Evolutionary conservation across 1,140 invertebrate genomes (phyloP).

Genomic region (Penaeus indicus): DNA sequence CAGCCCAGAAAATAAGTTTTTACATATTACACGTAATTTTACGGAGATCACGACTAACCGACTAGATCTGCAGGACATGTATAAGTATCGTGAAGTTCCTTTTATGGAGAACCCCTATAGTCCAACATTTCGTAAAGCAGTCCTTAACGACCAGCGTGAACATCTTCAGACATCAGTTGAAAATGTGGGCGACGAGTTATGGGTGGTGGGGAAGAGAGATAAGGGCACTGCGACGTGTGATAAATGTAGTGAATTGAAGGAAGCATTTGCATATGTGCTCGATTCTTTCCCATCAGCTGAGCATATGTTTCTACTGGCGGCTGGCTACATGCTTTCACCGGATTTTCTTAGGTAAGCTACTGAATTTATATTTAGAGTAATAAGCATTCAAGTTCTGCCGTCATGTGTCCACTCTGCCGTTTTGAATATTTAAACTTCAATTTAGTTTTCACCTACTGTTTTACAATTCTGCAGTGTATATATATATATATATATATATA

Average conservation of each 20-base stretch:
- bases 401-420: too few relatives aligned
- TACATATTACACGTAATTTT: constrained; percentile 4
- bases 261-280: constrained; percentile 17
- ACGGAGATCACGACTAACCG: background rate
- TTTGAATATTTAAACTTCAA: too few relatives aligned
- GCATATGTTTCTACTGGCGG: constrained; percentile 40
- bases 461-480: too few relatives aligned
- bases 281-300: constrained; percentile 7
- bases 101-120: constrained; percentile 40
- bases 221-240: background rate
- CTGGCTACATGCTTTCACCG: constrained; percentile 25
- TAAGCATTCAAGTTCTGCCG: too few relatives aligned
- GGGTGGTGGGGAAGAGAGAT: background rate
- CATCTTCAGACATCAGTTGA: background rate
- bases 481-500: too few relatives aligned
- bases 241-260: constrained; percentile 12
- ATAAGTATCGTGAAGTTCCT: background rate
- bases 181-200: background rate
- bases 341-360: constrained; percentile 43
- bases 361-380: too few relatives aligned
- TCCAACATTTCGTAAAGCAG: constrained; percentile 24
- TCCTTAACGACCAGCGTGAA: background rate
- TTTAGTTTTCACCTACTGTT: too few relatives aligned
- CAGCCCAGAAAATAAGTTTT: background rate
- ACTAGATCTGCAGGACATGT: constrained; percentile 6